Base-by-base conservation (phyloP, 2,888 invertebrate genomes). In the Cephus pulcher region DNA sequence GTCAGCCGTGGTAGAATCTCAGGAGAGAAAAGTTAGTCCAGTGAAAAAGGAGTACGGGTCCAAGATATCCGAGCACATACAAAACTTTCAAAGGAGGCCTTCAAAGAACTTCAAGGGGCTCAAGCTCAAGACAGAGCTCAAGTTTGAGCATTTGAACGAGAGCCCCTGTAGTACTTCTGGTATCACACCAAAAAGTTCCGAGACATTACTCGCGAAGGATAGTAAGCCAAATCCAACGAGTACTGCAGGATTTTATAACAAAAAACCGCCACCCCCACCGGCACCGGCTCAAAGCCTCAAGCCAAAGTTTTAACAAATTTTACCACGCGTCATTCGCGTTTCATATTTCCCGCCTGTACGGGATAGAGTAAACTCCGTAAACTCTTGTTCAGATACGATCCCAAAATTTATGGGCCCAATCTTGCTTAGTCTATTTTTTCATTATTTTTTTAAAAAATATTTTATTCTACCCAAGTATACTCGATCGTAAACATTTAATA, bases 181-280 rank as follows among this genome's bases (percentile, higher is more conserved):
- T 23, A 40, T 68, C 12, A 76, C 84, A 69, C 84, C 87, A 30
- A 75, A 76, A 6, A 82, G 85, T 4, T 76, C 82, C 1, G 86
- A 86, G 23, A 78, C 82, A 23, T 80, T 85, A 68, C 30, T 84
- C 32, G 34, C 37, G 32, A 6, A 33, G 1, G 34, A 76, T 34
- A 32, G 11, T 35, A 78, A 33, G 4, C 73, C 75, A 23, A 73
- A 75, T 32, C 23, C 56, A 35, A 37, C 78, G 32, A 71, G 32
- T 76, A 83, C 86, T n/a, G 37, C 37, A 40, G 23, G 74, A 3
- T 89, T 88, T 84, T 90, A 90, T 75, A 84, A 89, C 74, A 91
- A 91, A 84, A 91, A 91, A 78, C 90, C 91, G 37, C 91, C 91
- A 12, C 91, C 91, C 11, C 91, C 91, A 32, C 91, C 91, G 73